Evolutionary conservation across 2,797 vertebrate species (phyloP).

Genomic region (Hephaestus fuliginosus): DNA sequence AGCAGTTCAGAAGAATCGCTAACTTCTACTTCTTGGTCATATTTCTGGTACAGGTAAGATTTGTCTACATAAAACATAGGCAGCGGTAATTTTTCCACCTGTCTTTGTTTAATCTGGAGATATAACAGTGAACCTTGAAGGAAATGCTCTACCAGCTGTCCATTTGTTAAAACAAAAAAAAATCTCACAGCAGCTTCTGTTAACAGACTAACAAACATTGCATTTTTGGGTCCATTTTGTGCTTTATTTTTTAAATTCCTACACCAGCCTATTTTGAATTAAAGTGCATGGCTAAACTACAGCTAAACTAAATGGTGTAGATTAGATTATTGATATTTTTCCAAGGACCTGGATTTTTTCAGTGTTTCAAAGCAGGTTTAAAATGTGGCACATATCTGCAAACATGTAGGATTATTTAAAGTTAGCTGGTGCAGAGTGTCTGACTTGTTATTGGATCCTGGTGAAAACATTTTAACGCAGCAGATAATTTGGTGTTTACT

Average conservation of each 20-base stretch:
- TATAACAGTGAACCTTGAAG: not conserved
- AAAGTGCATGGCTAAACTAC: slow-evolving; percentile 7
- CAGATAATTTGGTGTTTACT: not conserved
- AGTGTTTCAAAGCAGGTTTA: not conserved
- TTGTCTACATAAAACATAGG: not conserved
- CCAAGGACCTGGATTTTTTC: not conserved
- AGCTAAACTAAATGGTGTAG: not conserved
- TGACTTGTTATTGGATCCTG: not conserved
- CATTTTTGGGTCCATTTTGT: not conserved
- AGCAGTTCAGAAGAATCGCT: slow-evolving; percentile 98
- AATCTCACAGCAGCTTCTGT: not conserved
- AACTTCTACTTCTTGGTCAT: slow-evolving; percentile 99
- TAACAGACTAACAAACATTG: not conserved
- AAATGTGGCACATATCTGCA: not conserved
- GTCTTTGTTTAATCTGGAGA: not conserved
- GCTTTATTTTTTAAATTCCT: not conserved
- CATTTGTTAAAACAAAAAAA: not conserved
- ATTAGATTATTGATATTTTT: not conserved
- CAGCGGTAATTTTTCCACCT: not conserved
- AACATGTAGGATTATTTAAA: not conserved
- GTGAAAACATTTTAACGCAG: not conserved
- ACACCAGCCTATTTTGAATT: not conserved
- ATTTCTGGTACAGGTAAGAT: slow-evolving; percentile 97
- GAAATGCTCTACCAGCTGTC: not conserved
- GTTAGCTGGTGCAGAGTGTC: not conserved